phyloP scores from a whole-genome alignment of 2,113 vertebrate species.

The Nyctibius bracteatus region DNA sequence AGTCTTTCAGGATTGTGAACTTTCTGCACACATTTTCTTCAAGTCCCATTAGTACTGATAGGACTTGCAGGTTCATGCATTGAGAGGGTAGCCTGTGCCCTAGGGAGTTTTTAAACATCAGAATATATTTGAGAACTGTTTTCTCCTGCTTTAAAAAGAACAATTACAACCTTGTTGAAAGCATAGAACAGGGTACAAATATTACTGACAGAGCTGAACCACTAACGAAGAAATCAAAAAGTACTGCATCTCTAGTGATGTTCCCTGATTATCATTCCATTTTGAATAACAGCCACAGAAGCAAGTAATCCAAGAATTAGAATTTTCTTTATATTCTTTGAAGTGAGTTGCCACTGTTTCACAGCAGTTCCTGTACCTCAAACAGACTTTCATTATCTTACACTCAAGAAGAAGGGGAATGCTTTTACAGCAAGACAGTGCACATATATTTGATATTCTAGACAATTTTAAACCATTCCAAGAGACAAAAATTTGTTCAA shows the following conservation, averaged over 20 bases:
- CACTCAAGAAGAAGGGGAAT: neutral
- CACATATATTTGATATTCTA: neutral
- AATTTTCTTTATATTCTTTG: slow-evolving; percentile 39
- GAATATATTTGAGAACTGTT: slow-evolving; percentile 4
- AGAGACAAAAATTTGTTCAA: neutral
- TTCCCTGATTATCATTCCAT: slow-evolving; percentile 35
- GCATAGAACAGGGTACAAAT: neutral
- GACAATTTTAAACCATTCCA: neutral
- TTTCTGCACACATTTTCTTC: neutral
- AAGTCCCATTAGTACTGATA: neutral
- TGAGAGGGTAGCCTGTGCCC: neutral
- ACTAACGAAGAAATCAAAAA: slow-evolving; percentile 27
- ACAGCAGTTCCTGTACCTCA: neutral
- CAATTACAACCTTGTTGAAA: neutral
- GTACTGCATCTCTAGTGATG: neutral
- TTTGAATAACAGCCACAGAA: slow-evolving; percentile 7
- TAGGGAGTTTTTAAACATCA: neutral
- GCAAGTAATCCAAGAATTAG: slow-evolving; percentile 28
- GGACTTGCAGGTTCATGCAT: neutral
- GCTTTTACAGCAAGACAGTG: neutral
- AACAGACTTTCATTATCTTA: slow-evolving; percentile 1
- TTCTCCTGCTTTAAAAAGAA: neutral
- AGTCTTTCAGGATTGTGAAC: neutral
- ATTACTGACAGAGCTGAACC: neutral
- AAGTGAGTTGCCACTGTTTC: slow-evolving; percentile 25